Conservation (phyloP, 2,888 invertebrate species). For the Odontomyia ornata region DNA sequence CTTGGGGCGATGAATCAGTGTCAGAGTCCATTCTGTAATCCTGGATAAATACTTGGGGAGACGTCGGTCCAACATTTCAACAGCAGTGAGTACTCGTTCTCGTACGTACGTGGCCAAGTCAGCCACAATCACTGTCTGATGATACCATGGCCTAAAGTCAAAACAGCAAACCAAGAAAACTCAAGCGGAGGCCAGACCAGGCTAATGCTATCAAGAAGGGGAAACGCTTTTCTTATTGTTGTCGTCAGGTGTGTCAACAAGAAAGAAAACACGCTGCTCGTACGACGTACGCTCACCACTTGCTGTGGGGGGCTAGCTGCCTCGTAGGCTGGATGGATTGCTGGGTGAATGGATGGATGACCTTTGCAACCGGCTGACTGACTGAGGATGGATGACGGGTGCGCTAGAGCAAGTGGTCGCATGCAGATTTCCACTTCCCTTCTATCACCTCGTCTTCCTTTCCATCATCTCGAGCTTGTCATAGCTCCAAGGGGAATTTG, state of each 20-base stretch:
- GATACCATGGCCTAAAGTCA: not conserved
- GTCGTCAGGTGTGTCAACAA: conserved; percentile 37
- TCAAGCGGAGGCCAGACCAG: not conserved
- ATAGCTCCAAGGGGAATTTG: conserved; percentile 1
- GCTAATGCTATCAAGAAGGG: not conserved
- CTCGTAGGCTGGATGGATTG: too few species aligned
- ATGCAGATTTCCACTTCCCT: not conserved
- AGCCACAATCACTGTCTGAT: not conserved
- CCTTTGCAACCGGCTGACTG: conserved; percentile 31
- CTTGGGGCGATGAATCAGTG: conserved; percentile 21
- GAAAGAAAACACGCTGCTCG: conserved; percentile 12
- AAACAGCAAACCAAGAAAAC: not conserved
- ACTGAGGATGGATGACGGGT: not conserved
- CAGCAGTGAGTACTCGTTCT: too few species aligned
- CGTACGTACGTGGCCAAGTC: too few species aligned
- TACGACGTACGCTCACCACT: not conserved
- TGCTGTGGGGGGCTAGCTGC: not conserved
- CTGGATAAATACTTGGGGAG: not conserved
- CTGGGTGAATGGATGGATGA: conserved; percentile 24
- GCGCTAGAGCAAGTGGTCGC: not conserved
- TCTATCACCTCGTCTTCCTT: too few species aligned
- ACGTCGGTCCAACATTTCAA: not conserved
- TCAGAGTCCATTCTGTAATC: not conserved
- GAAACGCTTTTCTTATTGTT: conserved; percentile 12
- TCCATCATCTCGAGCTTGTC: not conserved